Conservation (phyloP, 2,113 vertebrate genomes). For the Regulus satrapa region DNA sequence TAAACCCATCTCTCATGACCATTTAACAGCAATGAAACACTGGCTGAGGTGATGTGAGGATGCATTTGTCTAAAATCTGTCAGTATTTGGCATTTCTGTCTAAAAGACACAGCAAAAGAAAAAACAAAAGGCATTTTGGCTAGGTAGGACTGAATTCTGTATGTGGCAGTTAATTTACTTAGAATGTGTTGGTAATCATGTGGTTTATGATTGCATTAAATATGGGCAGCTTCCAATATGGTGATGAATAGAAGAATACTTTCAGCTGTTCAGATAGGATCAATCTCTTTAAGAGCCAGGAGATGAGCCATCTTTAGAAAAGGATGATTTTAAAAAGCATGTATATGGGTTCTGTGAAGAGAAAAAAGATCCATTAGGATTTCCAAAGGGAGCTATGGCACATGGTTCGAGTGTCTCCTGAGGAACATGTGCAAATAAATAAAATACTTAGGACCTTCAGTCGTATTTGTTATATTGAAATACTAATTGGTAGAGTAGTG, state of each 20-base stretch:
- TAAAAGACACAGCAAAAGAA: not conserved
- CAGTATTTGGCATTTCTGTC: not conserved
- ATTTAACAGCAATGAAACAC: not conserved
- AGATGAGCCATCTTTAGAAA: not conserved
- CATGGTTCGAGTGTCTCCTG: not conserved
- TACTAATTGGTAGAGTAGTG: not conserved
- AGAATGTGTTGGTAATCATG: not conserved
- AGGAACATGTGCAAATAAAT: not conserved
- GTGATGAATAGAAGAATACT: not conserved
- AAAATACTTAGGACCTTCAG: not conserved
- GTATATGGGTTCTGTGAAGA: not conserved
- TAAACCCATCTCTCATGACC: not conserved
- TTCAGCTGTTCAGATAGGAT: not conserved
- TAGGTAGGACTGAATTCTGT: not conserved
- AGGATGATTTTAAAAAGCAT: not conserved
- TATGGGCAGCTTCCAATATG: not conserved
- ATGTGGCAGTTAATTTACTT: not conserved
- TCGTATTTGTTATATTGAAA: not conserved
- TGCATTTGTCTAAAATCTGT: not conserved
- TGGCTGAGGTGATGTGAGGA: not conserved
- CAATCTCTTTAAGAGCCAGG: not conserved
- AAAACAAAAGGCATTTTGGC: not conserved
- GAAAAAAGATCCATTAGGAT: not conserved
- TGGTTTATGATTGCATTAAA: not conserved
- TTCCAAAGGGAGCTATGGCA: not conserved